Evolutionary conservation across 2,113 vertebrate species (phyloP).

Genomic region (Rhegmatorhina hoffmannsi): DNA sequence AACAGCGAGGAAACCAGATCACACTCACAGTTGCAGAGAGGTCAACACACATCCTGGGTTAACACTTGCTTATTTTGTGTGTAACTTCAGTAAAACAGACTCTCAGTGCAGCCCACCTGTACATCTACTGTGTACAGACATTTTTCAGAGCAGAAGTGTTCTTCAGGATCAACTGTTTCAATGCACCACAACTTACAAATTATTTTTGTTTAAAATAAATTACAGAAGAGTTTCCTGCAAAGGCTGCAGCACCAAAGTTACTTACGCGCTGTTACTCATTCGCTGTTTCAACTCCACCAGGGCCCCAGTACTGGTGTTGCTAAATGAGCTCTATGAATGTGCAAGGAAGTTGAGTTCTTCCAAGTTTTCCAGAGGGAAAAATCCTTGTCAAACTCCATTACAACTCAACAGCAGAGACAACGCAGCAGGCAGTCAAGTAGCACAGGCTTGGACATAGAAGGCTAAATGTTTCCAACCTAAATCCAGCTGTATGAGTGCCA

Average conservation of each 20-base stretch:
- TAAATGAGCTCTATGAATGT: neutral
- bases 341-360: neutral
- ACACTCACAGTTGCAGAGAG: neutral
- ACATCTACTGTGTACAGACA: neutral
- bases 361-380: neutral
- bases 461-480: neutral
- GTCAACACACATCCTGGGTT: accelerated
- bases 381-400: slow-evolving; percentile 45
- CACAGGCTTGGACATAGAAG: neutral
- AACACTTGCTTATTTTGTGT: neutral
- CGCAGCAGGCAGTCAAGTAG: neutral
- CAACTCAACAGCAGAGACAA: neutral
- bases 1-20: neutral
- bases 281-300: neutral
- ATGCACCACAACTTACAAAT: neutral
- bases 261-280: neutral
- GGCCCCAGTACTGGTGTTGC: neutral
- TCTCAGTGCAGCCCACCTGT: neutral
- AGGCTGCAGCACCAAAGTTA: accelerated
- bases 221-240: neutral
- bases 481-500: neutral
- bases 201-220: neutral
- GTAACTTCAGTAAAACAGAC: neutral
- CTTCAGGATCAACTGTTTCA: neutral
- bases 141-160: neutral